A percentile compares a stretch with the other conserved stretches of the same genome.
phyloP scores from a whole-genome alignment of 2,888 invertebrate species.

The Meghimatium bilineatum region DNA sequence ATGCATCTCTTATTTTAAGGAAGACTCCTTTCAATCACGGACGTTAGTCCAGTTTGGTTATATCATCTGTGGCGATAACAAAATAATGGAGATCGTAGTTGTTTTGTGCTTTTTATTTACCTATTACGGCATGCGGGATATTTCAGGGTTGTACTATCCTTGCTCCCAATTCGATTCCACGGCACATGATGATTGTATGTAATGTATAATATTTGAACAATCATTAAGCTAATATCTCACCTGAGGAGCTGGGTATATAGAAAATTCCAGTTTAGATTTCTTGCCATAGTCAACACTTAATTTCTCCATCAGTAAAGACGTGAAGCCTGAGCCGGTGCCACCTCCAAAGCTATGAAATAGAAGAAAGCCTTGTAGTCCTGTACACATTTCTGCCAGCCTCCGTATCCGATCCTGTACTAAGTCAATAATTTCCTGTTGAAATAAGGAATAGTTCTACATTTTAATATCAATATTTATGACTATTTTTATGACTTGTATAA shows the following conservation, averaged over 20 bases:
- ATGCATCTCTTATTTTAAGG: too few relatives aligned
- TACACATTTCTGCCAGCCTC: slow-evolving; percentile 81
- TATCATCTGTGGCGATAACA: too few relatives aligned
- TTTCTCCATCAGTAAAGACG: slow-evolving; percentile 85
- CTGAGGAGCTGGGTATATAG: slow-evolving; percentile 54
- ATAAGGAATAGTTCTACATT: not conserved
- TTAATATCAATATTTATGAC: too few relatives aligned
- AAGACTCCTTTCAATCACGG: too few relatives aligned
- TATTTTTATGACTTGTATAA: too few relatives aligned
- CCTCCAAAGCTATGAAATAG: slow-evolving; percentile 86
- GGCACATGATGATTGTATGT: not conserved
- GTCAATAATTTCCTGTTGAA: slow-evolving; percentile 43
- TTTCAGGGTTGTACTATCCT: too few relatives aligned
- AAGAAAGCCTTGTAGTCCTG: slow-evolving; percentile 87
- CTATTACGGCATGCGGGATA: too few relatives aligned
- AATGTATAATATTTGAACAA: not conserved
- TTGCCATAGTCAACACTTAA: slow-evolving; percentile 81
- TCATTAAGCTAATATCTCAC: not conserved
- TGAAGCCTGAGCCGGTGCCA: slow-evolving; percentile 77
- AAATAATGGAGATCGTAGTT: too few relatives aligned
- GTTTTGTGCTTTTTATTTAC: too few relatives aligned
- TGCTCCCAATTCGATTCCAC: not conserved
- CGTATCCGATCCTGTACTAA: slow-evolving; percentile 73
- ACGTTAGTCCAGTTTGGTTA: too few relatives aligned
- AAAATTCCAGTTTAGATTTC: slow-evolving; percentile 58